phyloP scores from a whole-genome alignment of 2,113 vertebrate genomes.

The Cynopterus brachyotis region DNA sequence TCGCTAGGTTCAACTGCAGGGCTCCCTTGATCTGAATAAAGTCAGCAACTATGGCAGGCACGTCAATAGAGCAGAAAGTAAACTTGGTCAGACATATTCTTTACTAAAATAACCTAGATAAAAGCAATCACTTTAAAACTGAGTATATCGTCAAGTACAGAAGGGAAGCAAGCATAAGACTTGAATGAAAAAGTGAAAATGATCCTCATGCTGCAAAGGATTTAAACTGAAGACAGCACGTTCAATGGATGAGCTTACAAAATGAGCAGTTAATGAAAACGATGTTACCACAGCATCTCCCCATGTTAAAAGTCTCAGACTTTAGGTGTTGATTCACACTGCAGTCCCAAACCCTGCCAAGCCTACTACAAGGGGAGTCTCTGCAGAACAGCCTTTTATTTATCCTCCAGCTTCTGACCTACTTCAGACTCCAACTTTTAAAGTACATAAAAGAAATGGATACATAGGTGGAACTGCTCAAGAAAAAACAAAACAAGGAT shows the following conservation, averaged over 20 bases:
- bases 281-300: not conserved
- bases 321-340: not conserved
- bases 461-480: not conserved
- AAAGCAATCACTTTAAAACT: slow-evolving; percentile 8
- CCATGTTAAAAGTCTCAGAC: not conserved
- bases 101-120: not conserved
- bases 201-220: not conserved
- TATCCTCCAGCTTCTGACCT: slow-evolving; percentile 24
- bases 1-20: not conserved
- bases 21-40: not conserved
- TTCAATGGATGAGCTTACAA: not conserved
- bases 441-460: not conserved
- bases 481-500: not conserved
- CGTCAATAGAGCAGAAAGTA: not conserved
- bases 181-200: not conserved
- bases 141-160: not conserved
- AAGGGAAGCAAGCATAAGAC: not conserved
- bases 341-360: not conserved
- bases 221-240: not conserved
- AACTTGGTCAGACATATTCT: not conserved
- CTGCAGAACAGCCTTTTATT: not conserved
- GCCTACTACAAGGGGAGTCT: not conserved
- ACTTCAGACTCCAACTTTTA: not conserved
- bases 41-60: not conserved
- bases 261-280: not conserved